phyloP scores from a whole-genome alignment of 2,797 vertebrate genomes.

The Staurois parvus region DNA sequence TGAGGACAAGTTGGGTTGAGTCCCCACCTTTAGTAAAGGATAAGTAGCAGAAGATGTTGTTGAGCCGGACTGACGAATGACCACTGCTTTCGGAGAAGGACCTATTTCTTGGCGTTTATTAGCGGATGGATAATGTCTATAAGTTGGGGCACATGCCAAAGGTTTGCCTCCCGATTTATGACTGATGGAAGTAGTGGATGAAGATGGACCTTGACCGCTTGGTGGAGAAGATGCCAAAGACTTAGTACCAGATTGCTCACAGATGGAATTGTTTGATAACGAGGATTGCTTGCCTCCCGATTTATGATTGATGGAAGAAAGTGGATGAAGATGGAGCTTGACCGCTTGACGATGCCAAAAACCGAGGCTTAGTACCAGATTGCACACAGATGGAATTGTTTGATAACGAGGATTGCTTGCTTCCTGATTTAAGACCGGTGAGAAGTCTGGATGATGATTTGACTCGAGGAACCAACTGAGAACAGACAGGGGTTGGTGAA shows the following conservation, averaged over 20 bases:
- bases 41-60: background rate
- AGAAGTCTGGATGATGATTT: too few relatives aligned
- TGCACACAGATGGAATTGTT: background rate
- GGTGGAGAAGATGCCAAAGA: background rate
- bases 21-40: background rate
- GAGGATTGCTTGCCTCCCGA: background rate
- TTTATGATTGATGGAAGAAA: background rate
- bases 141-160: background rate
- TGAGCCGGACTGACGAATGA: background rate
- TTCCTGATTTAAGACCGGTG: background rate
- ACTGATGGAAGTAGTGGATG: background rate
- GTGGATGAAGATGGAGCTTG: background rate
- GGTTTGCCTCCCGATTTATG: background rate
- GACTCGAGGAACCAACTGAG: background rate
- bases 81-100: background rate
- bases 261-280: background rate
- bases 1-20: background rate
- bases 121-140: background rate
- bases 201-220: background rate
- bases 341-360: background rate
- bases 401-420: background rate
- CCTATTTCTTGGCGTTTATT: background rate
- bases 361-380: background rate
- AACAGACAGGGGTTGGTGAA: background rate
- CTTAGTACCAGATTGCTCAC: background rate